These are phyloP conservation scores for Paracentrotus lividus DNA, from an alignment of 53 echinoderm and acorn worm species.

Conservation along the genomic window DNA sequence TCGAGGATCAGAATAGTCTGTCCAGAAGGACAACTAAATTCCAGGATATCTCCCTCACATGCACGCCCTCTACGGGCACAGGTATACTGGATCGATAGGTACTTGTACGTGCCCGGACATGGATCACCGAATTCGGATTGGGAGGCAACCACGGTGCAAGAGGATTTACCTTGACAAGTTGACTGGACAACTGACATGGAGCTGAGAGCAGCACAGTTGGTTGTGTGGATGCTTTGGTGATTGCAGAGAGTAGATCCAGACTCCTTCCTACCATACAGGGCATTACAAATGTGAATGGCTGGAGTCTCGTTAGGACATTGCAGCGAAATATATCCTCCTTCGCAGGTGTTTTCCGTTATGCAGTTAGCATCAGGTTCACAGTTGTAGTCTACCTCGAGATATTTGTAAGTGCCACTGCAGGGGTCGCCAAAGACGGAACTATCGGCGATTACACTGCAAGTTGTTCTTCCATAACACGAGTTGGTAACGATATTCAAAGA, in stretches of 20 bases:
- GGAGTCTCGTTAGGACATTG: too few species aligned
- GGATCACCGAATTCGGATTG: conserved; percentile 73
- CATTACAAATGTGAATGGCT: too few species aligned
- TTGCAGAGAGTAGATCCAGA: too few species aligned
- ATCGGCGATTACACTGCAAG: neutral
- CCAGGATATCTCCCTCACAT: neutral
- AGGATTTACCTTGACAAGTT: conserved; percentile 56
- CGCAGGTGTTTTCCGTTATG: neutral
- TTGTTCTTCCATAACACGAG: neutral
- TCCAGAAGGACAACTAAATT: conserved; percentile 12
- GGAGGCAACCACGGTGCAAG: conserved; percentile 54
- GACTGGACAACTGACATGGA: neutral
- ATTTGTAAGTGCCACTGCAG: conserved; percentile 26
- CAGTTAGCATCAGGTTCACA: neutral
- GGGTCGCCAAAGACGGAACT: conserved; percentile 39
- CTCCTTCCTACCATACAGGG: too few species aligned
- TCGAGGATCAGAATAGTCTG: conserved; percentile 44
- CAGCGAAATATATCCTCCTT: too few species aligned
- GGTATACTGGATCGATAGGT: conserved; percentile 53
- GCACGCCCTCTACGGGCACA: neutral
- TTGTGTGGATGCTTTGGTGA: conserved; percentile 33
- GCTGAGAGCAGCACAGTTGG: conserved; percentile 47
- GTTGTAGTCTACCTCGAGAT: neutral
- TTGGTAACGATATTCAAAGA: neutral
- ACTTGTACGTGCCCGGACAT: conserved; percentile 71